A percentile compares a stretch with the other conserved stretches of the same genome.
Conservation (phyloP, 2,888 invertebrate genomes). For the Agonopterix subpropinquella region DNA sequence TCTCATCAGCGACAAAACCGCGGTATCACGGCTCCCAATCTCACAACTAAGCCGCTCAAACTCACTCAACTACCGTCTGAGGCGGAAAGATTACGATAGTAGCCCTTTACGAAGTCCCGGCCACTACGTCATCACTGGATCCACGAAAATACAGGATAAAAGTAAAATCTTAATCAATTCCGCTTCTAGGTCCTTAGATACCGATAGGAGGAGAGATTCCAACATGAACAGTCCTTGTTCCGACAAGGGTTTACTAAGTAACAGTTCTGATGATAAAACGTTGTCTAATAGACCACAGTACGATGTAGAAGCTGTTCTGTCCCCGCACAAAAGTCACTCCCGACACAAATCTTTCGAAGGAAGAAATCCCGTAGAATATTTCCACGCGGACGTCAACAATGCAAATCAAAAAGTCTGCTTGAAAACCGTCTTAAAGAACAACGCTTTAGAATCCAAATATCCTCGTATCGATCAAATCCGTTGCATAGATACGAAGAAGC, state of each 20-base stretch:
- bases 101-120: constrained; percentile 66
- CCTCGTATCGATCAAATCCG: constrained; percentile 62
- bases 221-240: constrained; percentile 68
- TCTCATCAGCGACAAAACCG: constrained; percentile 62
- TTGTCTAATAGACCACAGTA: constrained; percentile 55
- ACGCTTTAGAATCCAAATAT: constrained; percentile 53
- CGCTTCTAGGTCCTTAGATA: constrained; percentile 59
- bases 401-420: constrained; percentile 51
- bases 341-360: constrained; percentile 73
- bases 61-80: constrained; percentile 63
- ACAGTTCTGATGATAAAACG: constrained; percentile 68
- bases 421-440: constrained; percentile 61
- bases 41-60: constrained; percentile 66
- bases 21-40: constrained; percentile 59
- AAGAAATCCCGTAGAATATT: constrained; percentile 48
- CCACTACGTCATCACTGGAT: constrained; percentile 66
- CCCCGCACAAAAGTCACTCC: constrained; percentile 66
- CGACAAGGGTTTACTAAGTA: constrained; percentile 46
- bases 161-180: constrained; percentile 49
- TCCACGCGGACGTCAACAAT: constrained; percentile 54
- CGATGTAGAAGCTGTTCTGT: constrained; percentile 52
- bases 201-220: constrained; percentile 38
- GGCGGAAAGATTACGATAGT: constrained; percentile 54
- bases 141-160: constrained; percentile 47
- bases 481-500: constrained; percentile 56